Base-by-base conservation (phyloP, 2,888 invertebrate species). In the Oeneis ivallda region DNA sequence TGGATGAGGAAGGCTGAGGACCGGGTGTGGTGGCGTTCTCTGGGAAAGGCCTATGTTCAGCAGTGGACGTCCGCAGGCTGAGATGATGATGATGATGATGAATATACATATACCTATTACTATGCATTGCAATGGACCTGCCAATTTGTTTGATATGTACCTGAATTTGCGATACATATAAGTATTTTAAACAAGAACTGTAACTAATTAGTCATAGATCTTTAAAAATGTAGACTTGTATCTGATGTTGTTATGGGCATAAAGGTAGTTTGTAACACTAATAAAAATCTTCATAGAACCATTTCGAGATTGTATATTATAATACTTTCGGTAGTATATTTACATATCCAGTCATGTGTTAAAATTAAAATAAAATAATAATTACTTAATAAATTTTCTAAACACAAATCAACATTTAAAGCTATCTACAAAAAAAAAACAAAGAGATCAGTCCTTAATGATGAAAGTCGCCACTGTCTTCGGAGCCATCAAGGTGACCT, bases 381-480 rank as follows among this genome's bases (percentile, higher is more conserved):
- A 53, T 53, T 56, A 81, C 81, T 81, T 82, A 84, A 76, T 80
- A 78, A 78, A 82, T n/a, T 34, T 62, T 84, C 85, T 86, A 85
- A 85, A 87, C 79, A 89, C 85, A 83, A 89, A 79, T 81, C 86
- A 90, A 91, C 90, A 89, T 83, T 87, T 89, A 89, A 89, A 89
- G 82, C 89, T 90, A 89, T 66, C 68, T 62, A 62, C 52, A 79
- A 78, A 75, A 62, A 52, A 78, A 78, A 75, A 82, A 79, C 77
- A 80, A 79, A 75, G 91, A 91, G 92, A 92, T 92, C 92, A 91
- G 88, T 88, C 79, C 87, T 86, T 41, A 62, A 34, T 62, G 62
- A 45, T 92, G 90, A 79, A 91, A 84, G 70, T 87, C 84, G 45
- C 80, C 63, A 54, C 63, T 70, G 34, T 75, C 73, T 52, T 74